Percentiles rank a stretch among this genome's conserved stretches.
phyloP scores from a whole-genome alignment of 2,797 vertebrate genomes.

The Taeniopygia guttata region DNA sequence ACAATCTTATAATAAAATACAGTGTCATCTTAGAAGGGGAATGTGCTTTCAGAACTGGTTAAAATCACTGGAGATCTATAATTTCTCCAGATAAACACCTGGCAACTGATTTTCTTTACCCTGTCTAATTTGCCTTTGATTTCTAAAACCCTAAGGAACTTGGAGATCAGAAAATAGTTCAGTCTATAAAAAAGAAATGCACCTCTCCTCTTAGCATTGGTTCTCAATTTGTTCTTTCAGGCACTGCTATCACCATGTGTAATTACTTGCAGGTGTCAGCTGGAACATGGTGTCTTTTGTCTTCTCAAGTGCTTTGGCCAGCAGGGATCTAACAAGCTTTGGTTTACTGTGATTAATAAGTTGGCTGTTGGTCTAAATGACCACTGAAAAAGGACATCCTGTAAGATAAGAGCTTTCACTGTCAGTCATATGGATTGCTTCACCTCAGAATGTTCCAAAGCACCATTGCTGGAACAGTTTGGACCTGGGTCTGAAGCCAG shows the following conservation, averaged over 20 bases:
- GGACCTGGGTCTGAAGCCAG: neutral
- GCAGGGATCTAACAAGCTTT: conserved; percentile 6
- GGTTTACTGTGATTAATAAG: conserved; percentile 6
- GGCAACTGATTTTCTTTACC: neutral
- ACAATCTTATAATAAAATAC: neutral
- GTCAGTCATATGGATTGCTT: neutral
- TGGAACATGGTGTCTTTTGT: conserved; percentile 16
- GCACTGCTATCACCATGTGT: neutral
- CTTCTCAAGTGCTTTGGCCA: conserved; percentile 31
- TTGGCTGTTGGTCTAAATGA: conserved; percentile 31
- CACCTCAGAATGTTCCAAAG: neutral
- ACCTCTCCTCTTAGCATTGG: neutral
- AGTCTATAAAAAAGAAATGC: neutral
- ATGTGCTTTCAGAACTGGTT: neutral
- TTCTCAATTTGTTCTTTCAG: neutral
- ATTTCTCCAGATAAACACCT: conserved; percentile 29
- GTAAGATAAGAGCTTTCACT: neutral
- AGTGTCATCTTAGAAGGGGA: neutral
- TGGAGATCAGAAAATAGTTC: conserved; percentile 8
- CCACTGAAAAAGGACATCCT: conserved; percentile 10
- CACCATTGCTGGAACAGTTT: neutral
- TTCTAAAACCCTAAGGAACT: conserved; percentile 10
- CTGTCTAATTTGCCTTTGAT: conserved; percentile 37
- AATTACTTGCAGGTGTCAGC: conserved; percentile 50
- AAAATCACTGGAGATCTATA: neutral